Percentiles rank a stretch among this genome's conserved stretches.
Evolutionary conservation across 2,797 vertebrate species (phyloP).

Genomic region (Yasuhikotakia modesta): DNA sequence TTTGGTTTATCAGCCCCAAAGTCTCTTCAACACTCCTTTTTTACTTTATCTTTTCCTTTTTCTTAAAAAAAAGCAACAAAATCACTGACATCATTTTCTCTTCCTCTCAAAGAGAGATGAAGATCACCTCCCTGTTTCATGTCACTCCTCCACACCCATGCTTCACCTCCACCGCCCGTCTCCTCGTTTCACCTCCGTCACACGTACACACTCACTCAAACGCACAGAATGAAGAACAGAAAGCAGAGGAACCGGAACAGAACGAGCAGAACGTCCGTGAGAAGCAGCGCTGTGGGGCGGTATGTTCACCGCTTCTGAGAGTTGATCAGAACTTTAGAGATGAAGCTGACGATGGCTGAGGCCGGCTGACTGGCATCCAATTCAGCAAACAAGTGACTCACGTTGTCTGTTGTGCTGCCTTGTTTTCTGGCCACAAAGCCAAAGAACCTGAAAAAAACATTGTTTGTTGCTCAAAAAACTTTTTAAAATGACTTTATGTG

Average conservation of each 20-base stretch:
- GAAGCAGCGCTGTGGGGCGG: conserved; percentile 45
- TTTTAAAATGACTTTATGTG: no score
- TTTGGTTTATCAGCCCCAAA: conserved; percentile 78
- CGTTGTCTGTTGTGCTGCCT: conserved; percentile 96
- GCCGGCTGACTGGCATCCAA: conserved; percentile 93
- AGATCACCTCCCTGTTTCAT: conserved; percentile 58
- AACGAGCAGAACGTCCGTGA: conserved; percentile 58
- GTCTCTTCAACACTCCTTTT: conserved; percentile 67
- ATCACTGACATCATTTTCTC: conserved; percentile 67
- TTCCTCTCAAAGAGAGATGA: conserved; percentile 66
- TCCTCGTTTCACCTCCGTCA: conserved; percentile 75
- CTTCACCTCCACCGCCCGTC: conserved; percentile 88
- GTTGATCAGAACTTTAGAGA: conserved; percentile 91
- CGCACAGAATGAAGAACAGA: conserved; percentile 59
- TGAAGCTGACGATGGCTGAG: conserved; percentile 95
- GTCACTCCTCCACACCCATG: conserved; percentile 78
- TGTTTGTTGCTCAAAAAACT: neutral
- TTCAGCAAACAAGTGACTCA: conserved; percentile 97
- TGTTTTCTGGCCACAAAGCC: conserved; percentile 97
- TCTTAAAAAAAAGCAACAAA: conserved; percentile 60
- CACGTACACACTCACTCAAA: conserved; percentile 43
- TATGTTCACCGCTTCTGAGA: conserved; percentile 90
- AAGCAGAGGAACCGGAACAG: conserved; percentile 41
- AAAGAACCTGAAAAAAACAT: conserved; percentile 82
- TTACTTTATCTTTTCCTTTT: conserved; percentile 60